A percentile compares a stretch with the other conserved stretches of the same genome.
phyloP scores from a whole-genome alignment of 2,113 vertebrate species.

The Cnemophilus loriae region DNA sequence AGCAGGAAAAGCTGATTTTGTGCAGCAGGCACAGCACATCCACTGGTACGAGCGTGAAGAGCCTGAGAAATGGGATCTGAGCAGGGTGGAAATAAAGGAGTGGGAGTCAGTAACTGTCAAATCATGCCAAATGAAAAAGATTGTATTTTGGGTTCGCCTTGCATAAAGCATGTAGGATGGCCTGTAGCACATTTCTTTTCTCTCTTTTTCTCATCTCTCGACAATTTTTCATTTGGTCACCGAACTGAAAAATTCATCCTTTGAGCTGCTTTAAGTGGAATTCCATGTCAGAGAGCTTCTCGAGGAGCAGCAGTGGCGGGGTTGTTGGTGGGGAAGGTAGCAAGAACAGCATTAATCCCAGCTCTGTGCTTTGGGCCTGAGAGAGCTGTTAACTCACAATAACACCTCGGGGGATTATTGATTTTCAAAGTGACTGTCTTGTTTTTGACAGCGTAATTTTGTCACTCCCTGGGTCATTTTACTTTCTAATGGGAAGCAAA shows the following conservation, averaged over 20 bases:
- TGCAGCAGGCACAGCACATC: background rate
- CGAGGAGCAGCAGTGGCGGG: rapidly evolving
- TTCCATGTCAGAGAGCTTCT: slow-evolving; percentile 23
- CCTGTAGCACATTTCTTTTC: background rate
- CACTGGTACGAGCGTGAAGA: background rate
- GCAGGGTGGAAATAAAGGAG: background rate
- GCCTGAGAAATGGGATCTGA: background rate
- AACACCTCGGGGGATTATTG: slow-evolving; percentile 37
- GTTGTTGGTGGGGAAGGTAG: background rate
- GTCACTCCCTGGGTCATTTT: slow-evolving; percentile 33
- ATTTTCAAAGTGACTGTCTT: slow-evolving; percentile 47
- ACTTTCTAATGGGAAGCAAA: slow-evolving; percentile 37
- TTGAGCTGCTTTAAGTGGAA: slow-evolving; percentile 24
- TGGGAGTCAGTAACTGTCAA: background rate
- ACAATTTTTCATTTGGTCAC: slow-evolving; percentile 16
- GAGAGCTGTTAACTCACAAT: slow-evolving; percentile 33
- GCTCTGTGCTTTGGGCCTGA: background rate
- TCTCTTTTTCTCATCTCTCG: background rate
- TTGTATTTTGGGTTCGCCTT: background rate
- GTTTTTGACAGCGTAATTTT: slow-evolving; percentile 42
- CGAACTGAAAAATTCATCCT: slow-evolving; percentile 3
- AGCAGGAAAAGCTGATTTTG: background rate
- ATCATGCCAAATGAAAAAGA: background rate
- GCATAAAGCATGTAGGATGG: background rate
- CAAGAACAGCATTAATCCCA: background rate